Evolutionary conservation across 2,113 vertebrate genomes (phyloP), one percentile per base, ranked within the genome.

Genomic region (Sinocyclocheilus grahami): DNA sequence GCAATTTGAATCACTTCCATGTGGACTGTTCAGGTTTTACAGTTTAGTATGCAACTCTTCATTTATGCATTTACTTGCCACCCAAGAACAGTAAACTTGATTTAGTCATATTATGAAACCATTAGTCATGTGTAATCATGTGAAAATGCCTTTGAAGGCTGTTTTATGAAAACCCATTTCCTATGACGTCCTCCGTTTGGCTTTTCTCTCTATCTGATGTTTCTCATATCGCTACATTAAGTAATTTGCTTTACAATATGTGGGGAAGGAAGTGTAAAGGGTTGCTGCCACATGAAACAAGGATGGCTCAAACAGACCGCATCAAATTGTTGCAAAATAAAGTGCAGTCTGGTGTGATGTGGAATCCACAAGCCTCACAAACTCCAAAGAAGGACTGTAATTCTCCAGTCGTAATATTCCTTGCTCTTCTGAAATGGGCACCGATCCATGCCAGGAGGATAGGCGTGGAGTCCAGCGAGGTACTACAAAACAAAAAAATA

Each of bases 351-450:
- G 39, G 22, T 7, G 24, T 22, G 22, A 71, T 33, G 81, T 51
- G 16, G 13, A 51, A 22, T 82, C 80, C 63, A 69, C 5, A 30
- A 69, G 80, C 60, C 58, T 48, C 20, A 78, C 16, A 51, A 78
- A 53, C 24, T 79, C 63, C 77, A 27, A 69, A 30, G 60, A 77
- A 69, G 74, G 27, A 55, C 14, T 71, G 22, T 37, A 58, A 85
- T 67, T 58, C 20, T 30, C 42, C 75, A 7, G 55, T 42, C 18
- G 12, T 71, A 33, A 27, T 46, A 39, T 7, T 2, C 11, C 24
- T 33, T 22, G 67, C 51, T 72, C 42, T 37, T 86, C 85, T 51
- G 78, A 74, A 51, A 48, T 60, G 51, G 75, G 20, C 55, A 48
- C 11, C 4, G 14, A 86, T 42, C 63, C 51, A 16, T 72, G 48